Conservation (phyloP, 2,888 invertebrate genomes). For the Eutolmus rufibarbis region DNA sequence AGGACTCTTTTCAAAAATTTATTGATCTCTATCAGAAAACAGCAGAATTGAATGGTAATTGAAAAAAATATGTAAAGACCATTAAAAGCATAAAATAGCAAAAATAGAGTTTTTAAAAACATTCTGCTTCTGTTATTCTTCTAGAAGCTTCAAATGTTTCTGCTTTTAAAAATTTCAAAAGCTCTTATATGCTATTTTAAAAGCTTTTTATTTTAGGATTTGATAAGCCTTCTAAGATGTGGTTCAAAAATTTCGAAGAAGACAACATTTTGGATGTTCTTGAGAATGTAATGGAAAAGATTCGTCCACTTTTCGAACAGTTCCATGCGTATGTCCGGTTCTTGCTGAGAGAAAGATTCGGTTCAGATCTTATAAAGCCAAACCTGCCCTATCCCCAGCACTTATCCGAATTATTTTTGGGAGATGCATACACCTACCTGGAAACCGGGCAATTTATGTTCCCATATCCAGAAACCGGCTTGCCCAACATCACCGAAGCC, state of each 20-base stretch:
- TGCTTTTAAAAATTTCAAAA: neutral
- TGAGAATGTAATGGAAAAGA: constrained; percentile 71
- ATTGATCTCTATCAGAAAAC: constrained; percentile 74
- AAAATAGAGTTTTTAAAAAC: neutral
- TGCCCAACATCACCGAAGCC: constrained; percentile 64
- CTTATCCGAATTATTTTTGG: constrained; percentile 69
- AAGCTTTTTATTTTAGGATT: constrained; percentile 64
- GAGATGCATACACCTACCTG: constrained; percentile 6
- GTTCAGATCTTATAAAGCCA: constrained; percentile 69
- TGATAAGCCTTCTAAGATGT: constrained; percentile 72
- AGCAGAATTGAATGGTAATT: constrained; percentile 72
- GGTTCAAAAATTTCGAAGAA: constrained; percentile 77
- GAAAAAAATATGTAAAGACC: neutral
- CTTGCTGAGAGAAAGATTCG: constrained; percentile 74
- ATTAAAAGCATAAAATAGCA: neutral
- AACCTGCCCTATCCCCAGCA: constrained; percentile 80
- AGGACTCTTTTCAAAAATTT: constrained; percentile 71
- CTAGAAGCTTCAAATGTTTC: neutral
- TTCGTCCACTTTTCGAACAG: constrained; percentile 81
- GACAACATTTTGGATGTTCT: constrained; percentile 73
- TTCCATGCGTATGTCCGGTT: constrained; percentile 83
- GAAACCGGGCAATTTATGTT: constrained; percentile 63
- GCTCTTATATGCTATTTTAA: neutral
- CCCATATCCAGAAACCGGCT: constrained; percentile 75
- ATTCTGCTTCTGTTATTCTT: too few relatives aligned